These are phyloP conservation scores for Tillus elongatus DNA, from an alignment of 2,888 invertebrate genomes.

Conservation along the genomic window DNA sequence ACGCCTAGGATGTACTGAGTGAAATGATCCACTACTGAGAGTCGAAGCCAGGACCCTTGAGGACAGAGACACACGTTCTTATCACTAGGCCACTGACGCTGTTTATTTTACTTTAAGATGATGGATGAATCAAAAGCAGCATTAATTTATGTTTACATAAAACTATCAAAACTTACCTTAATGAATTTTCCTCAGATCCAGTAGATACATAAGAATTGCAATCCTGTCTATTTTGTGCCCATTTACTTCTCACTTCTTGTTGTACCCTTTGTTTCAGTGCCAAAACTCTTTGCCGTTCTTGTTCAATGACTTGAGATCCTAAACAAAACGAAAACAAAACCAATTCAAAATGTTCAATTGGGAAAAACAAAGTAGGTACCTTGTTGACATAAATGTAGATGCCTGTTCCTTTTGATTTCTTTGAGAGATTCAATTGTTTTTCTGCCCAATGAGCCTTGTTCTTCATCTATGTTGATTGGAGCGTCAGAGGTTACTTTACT, in stretches of 20 bases:
- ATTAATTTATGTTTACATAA: no score
- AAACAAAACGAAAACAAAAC: conserved; percentile 19
- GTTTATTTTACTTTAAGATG: no score
- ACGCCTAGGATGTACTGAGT: no score
- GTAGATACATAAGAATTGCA: conserved; percentile 49
- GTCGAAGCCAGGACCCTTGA: no score
- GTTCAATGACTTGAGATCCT: conserved; percentile 88
- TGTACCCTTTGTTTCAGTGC: conserved; percentile 80
- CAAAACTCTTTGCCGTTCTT: conserved; percentile 77
- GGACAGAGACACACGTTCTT: no score
- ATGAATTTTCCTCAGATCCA: conserved; percentile 32
- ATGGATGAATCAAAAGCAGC: no score
- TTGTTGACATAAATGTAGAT: conserved; percentile 81
- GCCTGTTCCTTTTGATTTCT: conserved; percentile 81
- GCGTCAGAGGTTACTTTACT: conserved; percentile 81
- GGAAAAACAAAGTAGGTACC: conserved; percentile 48
- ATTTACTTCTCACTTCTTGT: conserved; percentile 80
- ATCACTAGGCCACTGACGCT: no score
- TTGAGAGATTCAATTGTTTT: conserved; percentile 78
- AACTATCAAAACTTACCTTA: conserved; percentile 28
- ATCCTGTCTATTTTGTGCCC: conserved; percentile 62
- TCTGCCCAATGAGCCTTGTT: conserved; percentile 60
- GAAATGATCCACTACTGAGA: no score
- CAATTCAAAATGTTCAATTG: no score
- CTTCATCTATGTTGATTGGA: conserved; percentile 62